These are phyloP conservation scores for Peromyscus melanophrys DNA, from an alignment of 2,797 vertebrate genomes.

Conservation along the genomic window DNA sequence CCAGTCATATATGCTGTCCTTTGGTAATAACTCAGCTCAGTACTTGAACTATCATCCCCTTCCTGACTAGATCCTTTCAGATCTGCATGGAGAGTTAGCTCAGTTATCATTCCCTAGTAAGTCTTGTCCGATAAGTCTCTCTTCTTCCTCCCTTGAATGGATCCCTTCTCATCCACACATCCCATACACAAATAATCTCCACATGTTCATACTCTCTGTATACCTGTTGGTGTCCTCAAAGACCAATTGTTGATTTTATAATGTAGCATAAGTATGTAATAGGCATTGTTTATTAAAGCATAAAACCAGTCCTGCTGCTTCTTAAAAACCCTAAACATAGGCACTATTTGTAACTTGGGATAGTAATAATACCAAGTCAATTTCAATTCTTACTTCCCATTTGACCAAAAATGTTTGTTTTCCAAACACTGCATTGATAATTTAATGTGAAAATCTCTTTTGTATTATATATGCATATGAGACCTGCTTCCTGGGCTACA, in stretches of 20 bases:
- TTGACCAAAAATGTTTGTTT: background rate
- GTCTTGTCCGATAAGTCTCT: background rate
- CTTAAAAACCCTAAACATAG: background rate
- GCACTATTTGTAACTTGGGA: background rate
- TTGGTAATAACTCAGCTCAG: background rate
- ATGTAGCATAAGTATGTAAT: background rate
- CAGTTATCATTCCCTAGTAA: background rate
- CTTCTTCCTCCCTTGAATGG: background rate
- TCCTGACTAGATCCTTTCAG: background rate
- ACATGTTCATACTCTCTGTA: background rate
- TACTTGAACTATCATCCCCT: background rate
- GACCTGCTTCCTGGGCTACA: background rate
- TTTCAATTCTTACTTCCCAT: background rate
- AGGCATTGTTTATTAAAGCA: background rate
- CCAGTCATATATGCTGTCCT: background rate
- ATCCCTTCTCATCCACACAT: background rate
- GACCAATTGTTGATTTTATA: background rate
- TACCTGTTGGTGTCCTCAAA: background rate
- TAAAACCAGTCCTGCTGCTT: background rate
- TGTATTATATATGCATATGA: background rate
- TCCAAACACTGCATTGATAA: background rate
- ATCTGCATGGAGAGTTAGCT: background rate
- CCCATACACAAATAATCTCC: background rate
- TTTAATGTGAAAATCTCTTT: background rate
- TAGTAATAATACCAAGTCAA: background rate